A percentile compares a stretch with the other conserved stretches of the same genome.
phyloP scores from a whole-genome alignment of 1,140 invertebrate species.

The Monochamus saltuarius region DNA sequence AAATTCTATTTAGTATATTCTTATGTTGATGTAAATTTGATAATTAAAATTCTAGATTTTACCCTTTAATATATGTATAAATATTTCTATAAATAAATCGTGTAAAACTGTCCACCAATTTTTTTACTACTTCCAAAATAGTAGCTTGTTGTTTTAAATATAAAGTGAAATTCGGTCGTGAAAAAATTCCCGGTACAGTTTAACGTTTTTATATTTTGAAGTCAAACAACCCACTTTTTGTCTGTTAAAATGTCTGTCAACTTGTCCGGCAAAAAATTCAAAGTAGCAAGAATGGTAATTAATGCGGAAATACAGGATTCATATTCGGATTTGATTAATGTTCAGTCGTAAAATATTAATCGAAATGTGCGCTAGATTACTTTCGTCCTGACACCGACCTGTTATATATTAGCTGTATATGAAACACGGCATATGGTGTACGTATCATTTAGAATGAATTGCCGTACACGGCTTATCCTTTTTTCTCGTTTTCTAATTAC shows the following conservation, averaged over 20 bases:
- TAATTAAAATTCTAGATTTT: no score
- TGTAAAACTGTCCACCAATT: no score
- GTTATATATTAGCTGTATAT: constrained; percentile 32
- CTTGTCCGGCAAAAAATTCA: constrained; percentile 25
- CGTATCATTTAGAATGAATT: constrained; percentile 27
- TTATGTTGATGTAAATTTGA: no score
- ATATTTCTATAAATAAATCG: no score
- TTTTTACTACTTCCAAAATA: no score
- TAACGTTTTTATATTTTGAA: no score
- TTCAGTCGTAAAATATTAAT: constrained; percentile 38
- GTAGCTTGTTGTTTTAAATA: no score
- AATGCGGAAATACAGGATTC: constrained; percentile 28
- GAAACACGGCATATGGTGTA: constrained; percentile 22
- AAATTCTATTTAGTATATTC: no score
- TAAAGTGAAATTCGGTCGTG: no score
- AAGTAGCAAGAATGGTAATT: constrained; percentile 32
- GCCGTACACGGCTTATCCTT: constrained; percentile 1
- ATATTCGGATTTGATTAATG: constrained; percentile 39
- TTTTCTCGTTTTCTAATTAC: no score
- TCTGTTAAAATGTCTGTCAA: constrained; percentile 1
- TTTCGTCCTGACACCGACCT: constrained; percentile 20
- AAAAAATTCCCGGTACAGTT: no score
- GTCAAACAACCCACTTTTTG: background rate
- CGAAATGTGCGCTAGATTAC: constrained; percentile 37
- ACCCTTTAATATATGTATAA: no score